Evolutionary conservation across 2,797 vertebrate genomes (phyloP), one percentile per base, ranked within the genome.

Genomic region (Chaetodon trifasciatus): DNA sequence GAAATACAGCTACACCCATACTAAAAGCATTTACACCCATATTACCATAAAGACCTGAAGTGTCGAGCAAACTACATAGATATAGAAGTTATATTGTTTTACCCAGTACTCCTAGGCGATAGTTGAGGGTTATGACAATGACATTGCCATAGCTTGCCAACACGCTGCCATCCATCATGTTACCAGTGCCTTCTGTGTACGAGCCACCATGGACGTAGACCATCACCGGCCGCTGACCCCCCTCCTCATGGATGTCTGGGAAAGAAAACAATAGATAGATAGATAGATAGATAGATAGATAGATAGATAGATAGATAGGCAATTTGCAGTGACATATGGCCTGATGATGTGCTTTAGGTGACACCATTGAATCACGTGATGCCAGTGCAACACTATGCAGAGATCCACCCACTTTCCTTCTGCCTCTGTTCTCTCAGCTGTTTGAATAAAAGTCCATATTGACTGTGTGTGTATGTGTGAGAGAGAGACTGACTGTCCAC

Each of bases 161-260:
- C 75, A 98, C 96, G 74, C 98, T 99, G 66, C 97, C 98, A 49
- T 99, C 98, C 32, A 99, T 96, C 96, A 98, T 97, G 86, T 99
- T 99, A 1, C 97, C 98, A 0, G 97, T 98, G 7, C 98, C 98
- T 75, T 98, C 98, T 86, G 97, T 97, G 82, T 98, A 99, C 0
- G 98, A 99, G 21, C 97, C 98, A 1, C 98, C 98, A 0, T 99
- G 98, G 85, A 99, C 97, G 9, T 98, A 99, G 42, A 99, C 97
- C 98, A 99, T 99, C 44, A 98, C 98, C 0, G 98, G 98, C 84
- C 97, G 96, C 91, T 96, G 96, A 64, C 94, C 96, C 67, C 96
- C 96, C 78, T 97, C 97, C 63, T 98, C 97, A 49, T 97, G 97
- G 82, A 97, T 96, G 90, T 98, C 97, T 97, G 93, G 66, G 86